phyloP scores from a whole-genome alignment of 2,797 vertebrate genomes.

The Siniperca scherzeri region DNA sequence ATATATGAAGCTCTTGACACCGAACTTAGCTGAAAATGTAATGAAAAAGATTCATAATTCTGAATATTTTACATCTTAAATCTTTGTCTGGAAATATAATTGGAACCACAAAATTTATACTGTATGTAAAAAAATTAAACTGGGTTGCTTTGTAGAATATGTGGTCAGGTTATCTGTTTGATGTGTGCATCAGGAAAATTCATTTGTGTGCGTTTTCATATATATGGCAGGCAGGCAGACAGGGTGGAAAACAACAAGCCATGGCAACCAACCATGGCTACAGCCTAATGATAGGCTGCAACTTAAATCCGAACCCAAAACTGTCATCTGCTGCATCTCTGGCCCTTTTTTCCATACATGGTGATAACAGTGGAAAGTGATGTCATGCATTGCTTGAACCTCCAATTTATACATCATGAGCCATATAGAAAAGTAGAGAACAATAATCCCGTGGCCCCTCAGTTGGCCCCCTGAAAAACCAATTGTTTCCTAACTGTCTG shows the following conservation, averaged over 20 bases:
- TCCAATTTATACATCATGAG: slow-evolving; percentile 49
- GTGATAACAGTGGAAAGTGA: slow-evolving; percentile 81
- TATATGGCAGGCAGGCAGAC: slow-evolving; percentile 72
- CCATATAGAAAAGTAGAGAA: slow-evolving; percentile 68
- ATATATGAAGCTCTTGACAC: slow-evolving; percentile 19
- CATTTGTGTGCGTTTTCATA: slow-evolving; percentile 73
- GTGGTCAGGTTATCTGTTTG: slow-evolving; percentile 78
- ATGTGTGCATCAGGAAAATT: slow-evolving; percentile 78
- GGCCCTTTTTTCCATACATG: slow-evolving; percentile 24
- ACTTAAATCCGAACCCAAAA: slow-evolving; percentile 71
- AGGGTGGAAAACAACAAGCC: slow-evolving; percentile 79
- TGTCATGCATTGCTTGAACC: slow-evolving; percentile 65
- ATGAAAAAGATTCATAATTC: slow-evolving; percentile 51
- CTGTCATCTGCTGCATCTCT: slow-evolving; percentile 72
- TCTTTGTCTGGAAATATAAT: slow-evolving; percentile 52
- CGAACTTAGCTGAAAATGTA: slow-evolving; percentile 41
- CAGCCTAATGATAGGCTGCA: slow-evolving; percentile 80
- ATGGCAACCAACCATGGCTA: slow-evolving; percentile 75
- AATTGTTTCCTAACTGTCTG: slow-evolving; percentile 43
- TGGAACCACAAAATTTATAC: slow-evolving; percentile 43
- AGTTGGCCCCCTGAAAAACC: slow-evolving; percentile 17
- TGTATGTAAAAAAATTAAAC: slow-evolving; percentile 58
- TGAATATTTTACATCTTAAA: slow-evolving; percentile 51
- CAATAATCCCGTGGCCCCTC: slow-evolving; percentile 60
- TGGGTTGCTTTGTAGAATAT: slow-evolving; percentile 70